Evolutionary conservation across 2,888 invertebrate genomes (phyloP).

Genomic region (Caenorhabditis angaria): DNA sequence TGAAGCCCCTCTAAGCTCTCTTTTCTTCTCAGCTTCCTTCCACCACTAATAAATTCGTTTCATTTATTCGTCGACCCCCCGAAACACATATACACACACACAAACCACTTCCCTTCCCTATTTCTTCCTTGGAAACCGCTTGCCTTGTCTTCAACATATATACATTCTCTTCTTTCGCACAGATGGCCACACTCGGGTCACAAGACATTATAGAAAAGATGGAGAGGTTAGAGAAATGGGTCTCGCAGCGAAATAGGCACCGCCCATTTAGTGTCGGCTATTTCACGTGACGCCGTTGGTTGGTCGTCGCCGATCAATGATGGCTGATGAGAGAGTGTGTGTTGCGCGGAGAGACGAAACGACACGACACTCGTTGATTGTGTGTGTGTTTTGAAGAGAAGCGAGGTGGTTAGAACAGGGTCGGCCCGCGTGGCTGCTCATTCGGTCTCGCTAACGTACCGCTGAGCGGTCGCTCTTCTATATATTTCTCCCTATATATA

Average conservation of each 20-base stretch:
- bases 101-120: too few species aligned
- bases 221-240: background rate
- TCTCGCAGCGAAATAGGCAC: conserved; percentile 1
- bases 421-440: conserved; percentile 42
- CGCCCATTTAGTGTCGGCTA: conserved; percentile 6
- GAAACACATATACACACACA: background rate
- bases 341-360: background rate
- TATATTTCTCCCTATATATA: conserved; percentile 5
- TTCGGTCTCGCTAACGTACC: conserved; percentile 38
- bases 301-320: conserved; percentile 11
- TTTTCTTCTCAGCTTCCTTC: background rate
- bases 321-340: background rate
- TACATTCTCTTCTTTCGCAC: background rate
- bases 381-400: conserved; percentile 8
- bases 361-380: background rate
- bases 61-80: conserved; percentile 2
- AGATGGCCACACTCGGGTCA: background rate
- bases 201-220: background rate
- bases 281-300: conserved; percentile 16
- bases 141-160: conserved; percentile 4
- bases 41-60: background rate
- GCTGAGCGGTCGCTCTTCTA: conserved; percentile 29
- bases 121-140: too few species aligned
- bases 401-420: conserved; percentile 11
- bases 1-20: background rate